Evolutionary conservation across 2,113 vertebrate species (phyloP), one percentile per base, ranked within the genome.

Genomic region (Paralichthys olivaceus): DNA sequence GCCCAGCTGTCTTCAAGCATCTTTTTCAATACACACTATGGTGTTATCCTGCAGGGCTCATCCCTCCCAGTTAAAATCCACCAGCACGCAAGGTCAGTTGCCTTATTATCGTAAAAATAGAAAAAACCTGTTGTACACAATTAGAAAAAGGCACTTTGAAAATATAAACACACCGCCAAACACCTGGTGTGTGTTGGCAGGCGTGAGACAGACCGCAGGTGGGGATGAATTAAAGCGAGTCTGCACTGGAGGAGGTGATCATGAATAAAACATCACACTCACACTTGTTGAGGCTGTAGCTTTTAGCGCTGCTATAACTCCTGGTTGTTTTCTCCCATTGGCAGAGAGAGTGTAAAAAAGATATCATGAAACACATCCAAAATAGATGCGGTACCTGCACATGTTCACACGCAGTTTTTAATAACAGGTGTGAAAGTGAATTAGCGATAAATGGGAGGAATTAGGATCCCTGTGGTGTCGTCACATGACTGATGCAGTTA

Each of bases 251-350:
- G 70, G 80, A 89, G 77, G 80, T 77, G 68, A 81, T 87, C 84
- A 88, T 90, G 90, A 91, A 91, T 91, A 87, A 93, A 89, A 86
- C 79, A 91, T 91, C 34, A 32, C 59, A 76, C 37, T 58, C 26
- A 11, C 55, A 84, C 87, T 85, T 87, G 77, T 83, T 80, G 75
- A 83, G 54, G 79, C 74, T 76, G 67, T 63, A 45, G 75, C 62
- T 77, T 82, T 82, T 74, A 84, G 43, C 67, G 61, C 56, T 4
- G 63, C 56, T 43, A 63, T 83, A 85, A 82, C 64, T 84, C 55
- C 72, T 80, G 66, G 20, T 61, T 68, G 84, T 72, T 83, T 75
- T 65, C 34, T 68, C 71, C 61, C 34, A 67, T 55, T 83, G 74
- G 55, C 61, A 64, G 23, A 29, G 58, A 67, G 47, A 68, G 37